phyloP scores from a whole-genome alignment of 1,140 invertebrate genomes.

The Orchestia grillus region DNA sequence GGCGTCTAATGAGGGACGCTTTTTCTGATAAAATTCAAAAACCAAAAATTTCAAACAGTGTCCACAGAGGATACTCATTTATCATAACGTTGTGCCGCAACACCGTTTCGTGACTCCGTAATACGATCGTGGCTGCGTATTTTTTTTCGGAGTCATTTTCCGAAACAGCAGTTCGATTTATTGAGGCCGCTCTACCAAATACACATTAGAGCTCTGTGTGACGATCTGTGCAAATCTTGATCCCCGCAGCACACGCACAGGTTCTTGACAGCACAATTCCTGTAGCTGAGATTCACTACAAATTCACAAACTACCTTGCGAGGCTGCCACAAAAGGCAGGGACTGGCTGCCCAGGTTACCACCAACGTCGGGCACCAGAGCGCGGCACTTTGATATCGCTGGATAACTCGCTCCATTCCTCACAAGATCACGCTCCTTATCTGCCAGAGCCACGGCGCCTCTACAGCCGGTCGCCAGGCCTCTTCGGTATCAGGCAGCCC shows the following conservation, averaged over 20 bases:
- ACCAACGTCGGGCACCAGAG: neutral
- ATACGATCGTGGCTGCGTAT: too few species aligned
- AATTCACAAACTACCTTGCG: neutral
- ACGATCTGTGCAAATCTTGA: too few species aligned
- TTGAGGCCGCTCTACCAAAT: too few species aligned
- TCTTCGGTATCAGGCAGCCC: slow-evolving; percentile 15
- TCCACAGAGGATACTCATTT: too few species aligned
- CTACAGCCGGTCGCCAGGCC: neutral
- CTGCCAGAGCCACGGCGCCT: neutral
- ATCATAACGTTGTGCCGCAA: too few species aligned
- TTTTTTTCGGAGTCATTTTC: too few species aligned
- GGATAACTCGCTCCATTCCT: slow-evolving; percentile 12
- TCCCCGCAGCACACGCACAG: neutral
- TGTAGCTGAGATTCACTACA: neutral
- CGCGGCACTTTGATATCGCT: slow-evolving; percentile 29
- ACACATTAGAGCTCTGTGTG: too few species aligned
- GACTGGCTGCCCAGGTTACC: neutral
- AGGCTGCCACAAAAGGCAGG: neutral
- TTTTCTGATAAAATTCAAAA: too few species aligned
- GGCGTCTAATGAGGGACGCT: too few species aligned
- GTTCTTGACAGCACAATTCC: neutral
- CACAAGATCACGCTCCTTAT: slow-evolving; percentile 39
- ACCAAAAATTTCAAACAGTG: too few species aligned
- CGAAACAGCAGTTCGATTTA: too few species aligned
- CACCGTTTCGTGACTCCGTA: too few species aligned